Conservation (phyloP, 2,113 vertebrate genomes). For the Heterotilapia buettikoferi region DNA sequence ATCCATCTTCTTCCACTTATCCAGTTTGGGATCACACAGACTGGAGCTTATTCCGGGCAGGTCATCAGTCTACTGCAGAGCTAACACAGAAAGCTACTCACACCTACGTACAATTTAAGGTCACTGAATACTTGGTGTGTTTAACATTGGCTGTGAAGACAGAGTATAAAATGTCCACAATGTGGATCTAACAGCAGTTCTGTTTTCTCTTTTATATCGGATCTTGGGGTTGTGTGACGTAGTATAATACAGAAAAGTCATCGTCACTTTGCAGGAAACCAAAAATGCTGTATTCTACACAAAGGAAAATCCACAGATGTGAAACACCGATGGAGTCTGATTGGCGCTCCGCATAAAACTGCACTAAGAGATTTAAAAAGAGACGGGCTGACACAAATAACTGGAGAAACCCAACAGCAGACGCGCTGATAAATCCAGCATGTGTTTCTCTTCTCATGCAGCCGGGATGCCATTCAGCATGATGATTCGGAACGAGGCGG, state of each 20-base stretch:
- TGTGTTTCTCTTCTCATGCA: neutral
- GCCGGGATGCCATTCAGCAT: conserved; percentile 15
- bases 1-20: neutral
- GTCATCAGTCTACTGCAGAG: neutral
- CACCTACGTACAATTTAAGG: neutral
- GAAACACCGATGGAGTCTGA: neutral
- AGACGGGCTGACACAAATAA: neutral
- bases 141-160: neutral
- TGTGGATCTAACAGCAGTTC: neutral
- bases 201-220: neutral
- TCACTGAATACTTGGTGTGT: neutral
- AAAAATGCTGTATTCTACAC: neutral
- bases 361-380: neutral
- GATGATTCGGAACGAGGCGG: neutral
- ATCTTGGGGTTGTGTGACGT: neutral
- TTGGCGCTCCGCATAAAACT: neutral
- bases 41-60: neutral
- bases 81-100: neutral
- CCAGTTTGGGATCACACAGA: neutral
- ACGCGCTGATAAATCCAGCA: neutral
- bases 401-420: neutral
- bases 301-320: neutral
- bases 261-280: neutral
- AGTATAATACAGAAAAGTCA: neutral
- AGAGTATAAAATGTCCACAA: neutral